These are phyloP conservation scores for Eudasyphora cyanicolor DNA, from an alignment of 2,888 invertebrate species.

Conservation along the genomic window DNA sequence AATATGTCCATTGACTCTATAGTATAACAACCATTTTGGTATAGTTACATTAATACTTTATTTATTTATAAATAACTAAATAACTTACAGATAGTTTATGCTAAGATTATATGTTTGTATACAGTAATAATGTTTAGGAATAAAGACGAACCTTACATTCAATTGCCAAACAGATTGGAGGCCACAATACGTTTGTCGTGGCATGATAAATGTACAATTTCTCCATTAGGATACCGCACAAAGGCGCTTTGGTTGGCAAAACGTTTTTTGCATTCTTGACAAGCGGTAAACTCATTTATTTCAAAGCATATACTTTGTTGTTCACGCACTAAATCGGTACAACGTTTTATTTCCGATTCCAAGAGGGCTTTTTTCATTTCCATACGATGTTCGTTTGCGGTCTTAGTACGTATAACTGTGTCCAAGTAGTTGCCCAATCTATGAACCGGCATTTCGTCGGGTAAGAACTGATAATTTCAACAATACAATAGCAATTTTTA, in stretches of 20 bases:
- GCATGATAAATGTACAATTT: slow-evolving; percentile 96
- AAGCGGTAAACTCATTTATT: slow-evolving; percentile 92
- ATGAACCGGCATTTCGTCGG: slow-evolving; percentile 88
- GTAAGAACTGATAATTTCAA: slow-evolving; percentile 83
- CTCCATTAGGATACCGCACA: slow-evolving; percentile 94
- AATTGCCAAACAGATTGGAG: slow-evolving; percentile 59
- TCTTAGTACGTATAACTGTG: slow-evolving; percentile 87
- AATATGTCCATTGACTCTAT: background rate
- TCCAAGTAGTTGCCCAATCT: slow-evolving; percentile 90
- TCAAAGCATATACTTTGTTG: slow-evolving; percentile 91
- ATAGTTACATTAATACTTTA: background rate
- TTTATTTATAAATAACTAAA: slow-evolving; percentile 26
- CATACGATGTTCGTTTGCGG: slow-evolving; percentile 86
- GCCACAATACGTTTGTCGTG: slow-evolving; percentile 80
- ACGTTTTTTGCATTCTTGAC: slow-evolving; percentile 94
- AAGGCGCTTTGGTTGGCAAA: slow-evolving; percentile 97
- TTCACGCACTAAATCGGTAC: slow-evolving; percentile 88
- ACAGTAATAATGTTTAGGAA: background rate
- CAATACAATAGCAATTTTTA: slow-evolving; percentile 8
- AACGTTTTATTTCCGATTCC: slow-evolving; percentile 92
- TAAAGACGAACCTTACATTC: background rate
- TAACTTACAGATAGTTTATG: background rate
- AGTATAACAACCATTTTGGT: background rate
- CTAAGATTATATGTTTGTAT: slow-evolving; percentile 3
- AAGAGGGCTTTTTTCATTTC: slow-evolving; percentile 91